Evolutionary conservation across 2,888 invertebrate species (phyloP).

Genomic region (Metopia argyrocephala): DNA sequence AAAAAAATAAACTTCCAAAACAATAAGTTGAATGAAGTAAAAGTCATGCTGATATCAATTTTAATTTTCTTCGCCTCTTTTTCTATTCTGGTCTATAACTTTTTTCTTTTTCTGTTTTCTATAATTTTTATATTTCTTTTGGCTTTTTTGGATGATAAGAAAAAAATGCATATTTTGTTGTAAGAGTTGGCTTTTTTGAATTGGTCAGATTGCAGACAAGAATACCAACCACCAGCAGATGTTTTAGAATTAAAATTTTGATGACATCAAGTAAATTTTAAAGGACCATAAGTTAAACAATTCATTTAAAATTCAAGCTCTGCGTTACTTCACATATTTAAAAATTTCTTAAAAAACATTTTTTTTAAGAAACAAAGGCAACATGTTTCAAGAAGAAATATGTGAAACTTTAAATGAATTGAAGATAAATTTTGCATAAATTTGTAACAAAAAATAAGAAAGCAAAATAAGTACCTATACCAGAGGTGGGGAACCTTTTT

Average conservation of each 20-base stretch:
- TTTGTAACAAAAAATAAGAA: too few relatives aligned
- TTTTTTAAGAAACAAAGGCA: too few relatives aligned
- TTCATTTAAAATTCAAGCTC: too few relatives aligned
- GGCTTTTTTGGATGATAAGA: neutral
- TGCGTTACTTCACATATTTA: too few relatives aligned
- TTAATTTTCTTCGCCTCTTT: constrained; percentile 40
- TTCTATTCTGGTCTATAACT: neutral
- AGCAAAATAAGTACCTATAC: too few relatives aligned
- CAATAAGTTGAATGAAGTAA: constrained; percentile 29
- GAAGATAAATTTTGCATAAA: too few relatives aligned
- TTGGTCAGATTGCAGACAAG: constrained; percentile 13
- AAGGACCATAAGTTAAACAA: too few relatives aligned
- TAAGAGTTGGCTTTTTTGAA: neutral
- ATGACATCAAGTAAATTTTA: constrained; percentile 50
- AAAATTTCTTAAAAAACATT: too few relatives aligned
- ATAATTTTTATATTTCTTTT: neutral
- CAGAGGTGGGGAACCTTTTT: too few relatives aligned
- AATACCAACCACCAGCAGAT: constrained; percentile 49
- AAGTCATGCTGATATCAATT: constrained; percentile 46
- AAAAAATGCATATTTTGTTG: neutral
- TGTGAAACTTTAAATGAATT: too few relatives aligned
- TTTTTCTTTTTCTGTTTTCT: neutral
- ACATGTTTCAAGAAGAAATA: too few relatives aligned
- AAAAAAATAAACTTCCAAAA: constrained; percentile 15
- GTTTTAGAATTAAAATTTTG: constrained; percentile 39